These are phyloP conservation scores for Anabas testudineus DNA, from an alignment of 2,797 vertebrate genomes.

Conservation along the genomic window DNA sequence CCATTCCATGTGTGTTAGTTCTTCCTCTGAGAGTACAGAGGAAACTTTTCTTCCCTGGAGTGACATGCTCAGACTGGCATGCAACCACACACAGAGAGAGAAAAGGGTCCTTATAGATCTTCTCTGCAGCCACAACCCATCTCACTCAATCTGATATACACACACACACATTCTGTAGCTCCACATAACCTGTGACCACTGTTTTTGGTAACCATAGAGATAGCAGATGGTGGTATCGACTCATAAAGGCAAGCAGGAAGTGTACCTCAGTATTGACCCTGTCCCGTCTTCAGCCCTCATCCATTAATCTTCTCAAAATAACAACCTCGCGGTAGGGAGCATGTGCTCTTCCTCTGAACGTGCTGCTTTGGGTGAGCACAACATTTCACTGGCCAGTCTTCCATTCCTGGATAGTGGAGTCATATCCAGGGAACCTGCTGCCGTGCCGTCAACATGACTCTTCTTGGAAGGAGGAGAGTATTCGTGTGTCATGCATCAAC, in stretches of 20 bases:
- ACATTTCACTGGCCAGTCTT: constrained; percentile 48
- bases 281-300: constrained; percentile 49
- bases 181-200: constrained; percentile 45
- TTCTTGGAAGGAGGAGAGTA: constrained; percentile 13
- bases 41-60: constrained; percentile 16
- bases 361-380: constrained; percentile 51
- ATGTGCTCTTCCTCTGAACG: constrained; percentile 60
- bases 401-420: constrained; percentile 47
- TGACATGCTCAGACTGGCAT: constrained; percentile 48
- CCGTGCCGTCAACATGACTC: constrained; percentile 22
- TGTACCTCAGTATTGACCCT: constrained; percentile 70
- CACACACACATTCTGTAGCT: constrained; percentile 19
- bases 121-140: background rate
- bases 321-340: constrained; percentile 56
- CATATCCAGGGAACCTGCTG: constrained; percentile 43
- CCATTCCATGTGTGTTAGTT: constrained; percentile 27
- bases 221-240: constrained; percentile 73
- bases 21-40: constrained; percentile 12
- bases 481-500: constrained; percentile 33
- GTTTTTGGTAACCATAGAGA: constrained; percentile 78
- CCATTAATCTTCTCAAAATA: constrained; percentile 68
- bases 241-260: constrained; percentile 70
- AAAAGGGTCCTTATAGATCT: constrained; percentile 15
- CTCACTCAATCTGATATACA: background rate
- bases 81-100: constrained; percentile 36